These are phyloP conservation scores for Bursaphelenchus okinawaensis DNA, from an alignment of 2,888 invertebrate genomes.

Conservation along the genomic window DNA sequence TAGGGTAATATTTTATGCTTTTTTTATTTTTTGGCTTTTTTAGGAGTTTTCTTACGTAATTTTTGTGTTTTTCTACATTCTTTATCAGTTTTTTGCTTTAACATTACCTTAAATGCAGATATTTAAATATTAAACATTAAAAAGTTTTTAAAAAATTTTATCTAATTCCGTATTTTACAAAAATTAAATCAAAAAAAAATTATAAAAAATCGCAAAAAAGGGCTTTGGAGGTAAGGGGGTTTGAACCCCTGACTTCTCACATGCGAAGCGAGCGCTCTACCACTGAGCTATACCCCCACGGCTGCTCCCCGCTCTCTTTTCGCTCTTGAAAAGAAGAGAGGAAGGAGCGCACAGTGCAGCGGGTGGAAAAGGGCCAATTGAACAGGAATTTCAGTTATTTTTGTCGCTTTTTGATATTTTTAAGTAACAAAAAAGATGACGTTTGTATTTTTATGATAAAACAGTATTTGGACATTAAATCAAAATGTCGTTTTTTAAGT, in stretches of 20 bases:
- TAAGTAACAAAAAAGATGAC: too few relatives aligned
- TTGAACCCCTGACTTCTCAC: slow-evolving; percentile 40
- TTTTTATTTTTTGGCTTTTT: not conserved
- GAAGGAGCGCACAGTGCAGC: not conserved
- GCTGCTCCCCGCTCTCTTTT: not conserved
- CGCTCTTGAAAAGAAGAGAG: not conserved
- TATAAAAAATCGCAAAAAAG: not conserved
- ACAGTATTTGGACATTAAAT: too few relatives aligned
- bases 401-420: too few relatives aligned
- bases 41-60: not conserved
- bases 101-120: not conserved
- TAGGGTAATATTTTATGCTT: slow-evolving; percentile 13
- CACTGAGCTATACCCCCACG: slow-evolving; percentile 49
- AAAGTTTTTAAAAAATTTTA: slow-evolving; percentile 1
- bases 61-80: not conserved
- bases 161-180: not conserved
- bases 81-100: too few relatives aligned
- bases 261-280: slow-evolving; percentile 56
- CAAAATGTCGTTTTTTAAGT: too few relatives aligned
- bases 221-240: slow-evolving; percentile 41
- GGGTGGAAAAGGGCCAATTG: too few relatives aligned
- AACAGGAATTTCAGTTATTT: too few relatives aligned
- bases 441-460: too few relatives aligned
- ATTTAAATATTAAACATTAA: not conserved
- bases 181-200: not conserved